A percentile compares a stretch with the other conserved stretches of the same genome.
Conservation (phyloP, 2,797 vertebrate species). For the Syndactyla subalaris region DNA sequence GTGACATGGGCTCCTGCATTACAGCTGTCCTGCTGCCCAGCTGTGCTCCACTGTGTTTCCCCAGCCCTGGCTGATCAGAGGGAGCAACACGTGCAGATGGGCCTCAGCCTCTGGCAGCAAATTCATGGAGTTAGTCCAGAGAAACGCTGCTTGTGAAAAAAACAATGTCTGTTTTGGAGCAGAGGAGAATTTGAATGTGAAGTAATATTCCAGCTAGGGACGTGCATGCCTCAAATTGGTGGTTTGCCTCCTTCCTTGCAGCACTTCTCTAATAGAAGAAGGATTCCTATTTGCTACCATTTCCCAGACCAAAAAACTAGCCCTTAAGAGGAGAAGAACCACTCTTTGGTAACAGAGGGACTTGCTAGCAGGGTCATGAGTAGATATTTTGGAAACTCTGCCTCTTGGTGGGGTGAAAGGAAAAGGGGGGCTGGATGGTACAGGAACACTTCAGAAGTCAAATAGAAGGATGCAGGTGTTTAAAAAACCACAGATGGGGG, state of each 20-base stretch:
- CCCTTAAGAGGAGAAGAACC: background rate
- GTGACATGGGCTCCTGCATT: background rate
- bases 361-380: background rate
- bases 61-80: background rate
- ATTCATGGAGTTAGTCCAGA: background rate
- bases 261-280: background rate
- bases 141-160: background rate
- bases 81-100: background rate
- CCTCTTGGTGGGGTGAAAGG: background rate
- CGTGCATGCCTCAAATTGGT: background rate
- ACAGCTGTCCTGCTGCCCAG: background rate
- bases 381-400: background rate
- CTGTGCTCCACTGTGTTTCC: background rate
- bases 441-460: background rate
- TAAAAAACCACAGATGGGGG: rapidly evolving
- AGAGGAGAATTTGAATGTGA: background rate
- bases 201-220: background rate
- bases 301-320: background rate
- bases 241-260: background rate
- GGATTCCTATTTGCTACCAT: background rate
- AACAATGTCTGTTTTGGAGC: background rate
- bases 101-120: background rate
- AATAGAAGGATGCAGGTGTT: background rate
- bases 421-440: background rate
- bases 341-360: background rate